Evolutionary conservation across 2,113 vertebrate species (phyloP).

Genomic region (Scomber colias): DNA sequence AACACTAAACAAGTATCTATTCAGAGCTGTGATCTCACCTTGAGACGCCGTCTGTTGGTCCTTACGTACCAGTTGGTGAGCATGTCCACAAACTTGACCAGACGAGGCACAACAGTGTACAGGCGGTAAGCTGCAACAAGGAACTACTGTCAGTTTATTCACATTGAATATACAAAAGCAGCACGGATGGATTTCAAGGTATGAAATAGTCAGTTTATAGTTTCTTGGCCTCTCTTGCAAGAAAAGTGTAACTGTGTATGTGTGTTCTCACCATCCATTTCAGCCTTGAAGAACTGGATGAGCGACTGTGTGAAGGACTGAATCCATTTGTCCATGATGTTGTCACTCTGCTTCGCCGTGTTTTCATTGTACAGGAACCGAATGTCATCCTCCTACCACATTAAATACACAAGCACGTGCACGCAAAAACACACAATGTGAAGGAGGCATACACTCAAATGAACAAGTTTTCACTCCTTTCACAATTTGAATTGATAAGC

Average conservation of each 20-base stretch:
- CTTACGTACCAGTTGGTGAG: conserved; percentile 99
- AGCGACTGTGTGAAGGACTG: conserved; percentile 97
- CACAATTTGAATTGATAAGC: no score
- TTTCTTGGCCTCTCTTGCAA: not conserved
- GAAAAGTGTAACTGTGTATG: not conserved
- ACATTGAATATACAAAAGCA: not conserved
- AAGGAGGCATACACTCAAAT: not conserved
- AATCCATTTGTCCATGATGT: conserved; percentile 98
- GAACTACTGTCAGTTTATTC: conserved; percentile 5
- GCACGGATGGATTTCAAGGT: not conserved
- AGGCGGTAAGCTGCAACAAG: conserved; percentile 90
- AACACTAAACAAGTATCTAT: not conserved
- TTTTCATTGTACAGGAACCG: conserved; percentile 93
- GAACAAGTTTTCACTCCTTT: no score
- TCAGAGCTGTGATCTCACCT: conserved; percentile 84
- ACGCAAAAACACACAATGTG: not conserved
- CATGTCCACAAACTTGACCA: conserved; percentile 97
- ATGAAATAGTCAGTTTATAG: not conserved
- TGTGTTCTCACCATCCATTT: conserved; percentile 91
- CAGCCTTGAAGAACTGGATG: conserved; percentile 93
- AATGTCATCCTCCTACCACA: conserved; percentile 88
- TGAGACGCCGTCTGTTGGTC: conserved; percentile 95
- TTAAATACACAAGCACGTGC: not conserved
- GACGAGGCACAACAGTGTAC: conserved; percentile 95
- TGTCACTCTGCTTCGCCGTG: conserved; percentile 87